Percentiles rank a stretch among this genome's conserved stretches.
Evolutionary conservation across 2,797 vertebrate genomes (phyloP).

Genomic region (Sebastes taczanowskii): DNA sequence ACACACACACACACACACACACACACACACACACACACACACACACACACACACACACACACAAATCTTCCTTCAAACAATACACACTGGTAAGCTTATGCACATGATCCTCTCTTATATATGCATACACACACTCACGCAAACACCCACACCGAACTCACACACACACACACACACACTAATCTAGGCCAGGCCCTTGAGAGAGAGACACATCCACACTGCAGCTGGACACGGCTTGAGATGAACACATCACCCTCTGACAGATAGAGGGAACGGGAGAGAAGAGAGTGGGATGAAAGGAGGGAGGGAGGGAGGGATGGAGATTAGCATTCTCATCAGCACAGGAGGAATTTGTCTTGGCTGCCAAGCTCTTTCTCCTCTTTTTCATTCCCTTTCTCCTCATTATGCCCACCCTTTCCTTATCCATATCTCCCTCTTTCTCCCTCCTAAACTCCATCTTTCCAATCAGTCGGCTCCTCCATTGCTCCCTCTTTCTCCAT

Average conservation of each 20-base stretch:
- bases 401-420: slow-evolving; percentile 55
- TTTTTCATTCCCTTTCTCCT: slow-evolving; percentile 52
- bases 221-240: slow-evolving; percentile 72
- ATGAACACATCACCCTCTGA: slow-evolving; percentile 80
- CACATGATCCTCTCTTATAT: slow-evolving; percentile 40
- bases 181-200: slow-evolving; percentile 56
- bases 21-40: slow-evolving; percentile 23
- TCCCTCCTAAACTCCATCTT: slow-evolving; percentile 56
- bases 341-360: slow-evolving; percentile 77
- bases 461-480: slow-evolving; percentile 53
- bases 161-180: slow-evolving; percentile 24
- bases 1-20: slow-evolving; percentile 20
- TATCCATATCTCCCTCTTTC: slow-evolving; percentile 36
- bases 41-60: slow-evolving; percentile 11
- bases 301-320: slow-evolving; percentile 2
- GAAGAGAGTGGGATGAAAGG: slow-evolving; percentile 51
- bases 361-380: slow-evolving; percentile 64
- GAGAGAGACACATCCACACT: slow-evolving; percentile 49
- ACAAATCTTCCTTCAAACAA: slow-evolving; percentile 50
- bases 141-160: slow-evolving; percentile 20
- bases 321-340: slow-evolving; percentile 84
- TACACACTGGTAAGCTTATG: slow-evolving; percentile 33
- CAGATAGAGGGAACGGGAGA: slow-evolving; percentile 53
- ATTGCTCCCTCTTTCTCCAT: slow-evolving; percentile 17
- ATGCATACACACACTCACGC: slow-evolving; percentile 35